Percentiles rank a stretch among this genome's conserved stretches.
These are phyloP conservation scores for Aplochiton taeniatus DNA, from an alignment of 2,797 vertebrate genomes.

Conservation along the genomic window DNA sequence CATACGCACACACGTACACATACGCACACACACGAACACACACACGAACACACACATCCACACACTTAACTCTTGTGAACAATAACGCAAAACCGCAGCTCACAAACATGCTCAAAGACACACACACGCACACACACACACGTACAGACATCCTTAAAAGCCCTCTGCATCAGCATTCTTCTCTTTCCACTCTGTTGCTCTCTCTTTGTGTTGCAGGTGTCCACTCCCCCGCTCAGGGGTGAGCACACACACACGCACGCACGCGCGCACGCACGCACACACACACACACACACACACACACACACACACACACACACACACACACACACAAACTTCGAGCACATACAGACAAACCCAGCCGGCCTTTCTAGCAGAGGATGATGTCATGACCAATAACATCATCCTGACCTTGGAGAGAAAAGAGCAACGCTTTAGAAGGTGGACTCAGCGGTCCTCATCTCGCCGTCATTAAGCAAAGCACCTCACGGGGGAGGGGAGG, in stretches of 20 bases:
- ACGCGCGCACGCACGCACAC: slow-evolving; percentile 5
- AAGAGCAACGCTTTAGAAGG: slow-evolving; percentile 48
- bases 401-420: slow-evolving; percentile 37
- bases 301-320: slow-evolving; percentile 3
- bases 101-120: not conserved
- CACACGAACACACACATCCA: not conserved
- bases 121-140: slow-evolving; percentile 1
- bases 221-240: slow-evolving; percentile 7
- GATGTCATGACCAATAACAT: slow-evolving; percentile 47
- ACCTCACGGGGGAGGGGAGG: slow-evolving; percentile 25
- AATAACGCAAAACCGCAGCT: too few species aligned
- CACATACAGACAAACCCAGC: slow-evolving; percentile 50
- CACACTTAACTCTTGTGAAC: too few species aligned
- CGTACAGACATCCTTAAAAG: slow-evolving; percentile 38
- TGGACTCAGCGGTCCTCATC: slow-evolving; percentile 51
- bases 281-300: slow-evolving; percentile 5
- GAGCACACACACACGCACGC: not conserved
- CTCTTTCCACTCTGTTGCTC: slow-evolving; percentile 21
- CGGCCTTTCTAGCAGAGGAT: slow-evolving; percentile 53
- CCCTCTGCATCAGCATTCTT: slow-evolving; percentile 44
- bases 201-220: slow-evolving; percentile 63
- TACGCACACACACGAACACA: slow-evolving; percentile 15
- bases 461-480: slow-evolving; percentile 44
- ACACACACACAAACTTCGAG: not conserved
- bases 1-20: not conserved